These are phyloP conservation scores for Neosilurus mollespiculum DNA, from an alignment of 2,797 vertebrate species.

Conservation along the genomic window DNA sequence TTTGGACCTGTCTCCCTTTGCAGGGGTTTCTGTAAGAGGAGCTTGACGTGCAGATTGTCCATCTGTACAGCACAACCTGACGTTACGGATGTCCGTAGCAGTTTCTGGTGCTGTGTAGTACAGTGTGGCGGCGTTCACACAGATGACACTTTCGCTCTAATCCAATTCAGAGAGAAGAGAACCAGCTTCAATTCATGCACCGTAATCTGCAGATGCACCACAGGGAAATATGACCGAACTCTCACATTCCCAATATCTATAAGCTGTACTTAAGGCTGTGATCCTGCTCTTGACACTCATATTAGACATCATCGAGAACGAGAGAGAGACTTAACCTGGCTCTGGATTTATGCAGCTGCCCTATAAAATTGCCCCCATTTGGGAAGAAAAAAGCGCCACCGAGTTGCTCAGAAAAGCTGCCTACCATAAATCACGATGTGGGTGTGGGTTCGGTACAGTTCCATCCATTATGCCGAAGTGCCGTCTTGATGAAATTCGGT, in stretches of 20 bases:
- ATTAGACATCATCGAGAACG: slow-evolving; percentile 36
- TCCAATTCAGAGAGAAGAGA: not conserved
- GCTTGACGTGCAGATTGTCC: slow-evolving; percentile 37
- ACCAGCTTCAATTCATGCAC: slow-evolving; percentile 6
- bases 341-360: slow-evolving; percentile 67
- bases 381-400: slow-evolving; percentile 31
- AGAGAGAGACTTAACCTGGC: slow-evolving; percentile 62
- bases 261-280: slow-evolving; percentile 31
- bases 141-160: not conserved
- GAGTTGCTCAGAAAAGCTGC: slow-evolving; percentile 4
- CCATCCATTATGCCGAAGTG: not conserved
- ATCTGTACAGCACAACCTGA: not conserved
- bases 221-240: slow-evolving; percentile 6
- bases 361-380: slow-evolving; percentile 55
- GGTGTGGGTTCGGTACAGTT: slow-evolving; percentile 8
- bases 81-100: not conserved
- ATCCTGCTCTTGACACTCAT: slow-evolving; percentile 36
- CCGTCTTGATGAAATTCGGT: not conserved
- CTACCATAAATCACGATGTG: slow-evolving; percentile 22
- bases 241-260: slow-evolving; percentile 4
- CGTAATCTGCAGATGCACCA: not conserved
- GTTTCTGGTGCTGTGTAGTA: not conserved
- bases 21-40: slow-evolving; percentile 52
- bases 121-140: not conserved
- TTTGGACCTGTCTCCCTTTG: slow-evolving; percentile 59